Percentiles rank a stretch among this genome's conserved stretches.
These are phyloP conservation scores for Tetrapedia diversipes DNA, from an alignment of 2,888 invertebrate species.

Conservation along the genomic window DNA sequence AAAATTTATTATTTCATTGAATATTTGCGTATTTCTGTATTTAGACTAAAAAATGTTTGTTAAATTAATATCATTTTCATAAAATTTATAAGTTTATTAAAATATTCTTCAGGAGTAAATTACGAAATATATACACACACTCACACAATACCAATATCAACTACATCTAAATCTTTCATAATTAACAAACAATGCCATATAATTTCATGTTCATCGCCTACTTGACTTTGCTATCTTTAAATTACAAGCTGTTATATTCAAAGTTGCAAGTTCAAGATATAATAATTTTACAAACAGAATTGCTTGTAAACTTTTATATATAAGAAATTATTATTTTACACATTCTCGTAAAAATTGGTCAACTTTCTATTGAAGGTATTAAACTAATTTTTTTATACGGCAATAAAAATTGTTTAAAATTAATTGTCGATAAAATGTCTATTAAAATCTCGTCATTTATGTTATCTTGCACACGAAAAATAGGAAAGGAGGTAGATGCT, in stretches of 20 bases:
- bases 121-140: too few species aligned
- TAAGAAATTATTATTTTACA: background rate
- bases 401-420: constrained; percentile 6
- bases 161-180: too few species aligned
- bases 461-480: constrained; percentile 13
- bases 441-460: constrained; percentile 20
- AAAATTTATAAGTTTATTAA: background rate
- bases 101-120: background rate
- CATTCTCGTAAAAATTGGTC: background rate
- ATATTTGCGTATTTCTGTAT: too few species aligned
- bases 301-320: constrained; percentile 2
- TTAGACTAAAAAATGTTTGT: background rate
- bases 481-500: constrained; percentile 49
- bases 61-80: background rate
- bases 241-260: constrained; percentile 18
- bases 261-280: constrained; percentile 27
- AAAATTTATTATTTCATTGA: background rate
- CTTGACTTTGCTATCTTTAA: constrained; percentile 27
- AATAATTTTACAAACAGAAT: constrained; percentile 30
- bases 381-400: background rate
- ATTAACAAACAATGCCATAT: constrained; percentile 15
- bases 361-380: background rate
- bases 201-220: constrained; percentile 40
- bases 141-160: too few species aligned
- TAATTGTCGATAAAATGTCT: constrained; percentile 38